phyloP scores from a whole-genome alignment of 2,113 vertebrate genomes.

The Pluvialis apricaria region DNA sequence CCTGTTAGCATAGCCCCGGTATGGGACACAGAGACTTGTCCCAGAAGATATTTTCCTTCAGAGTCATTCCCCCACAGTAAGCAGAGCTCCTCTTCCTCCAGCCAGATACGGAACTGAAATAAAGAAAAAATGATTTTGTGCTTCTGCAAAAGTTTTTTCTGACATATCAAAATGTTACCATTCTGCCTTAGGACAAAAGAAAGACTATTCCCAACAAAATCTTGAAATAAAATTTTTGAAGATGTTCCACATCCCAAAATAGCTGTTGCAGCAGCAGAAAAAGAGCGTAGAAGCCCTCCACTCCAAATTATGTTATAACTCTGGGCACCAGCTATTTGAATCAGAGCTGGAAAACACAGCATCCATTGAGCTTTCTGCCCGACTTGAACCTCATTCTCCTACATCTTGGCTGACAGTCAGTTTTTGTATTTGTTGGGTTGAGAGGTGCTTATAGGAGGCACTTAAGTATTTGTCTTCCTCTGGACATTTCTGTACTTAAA shows the following conservation, averaged over 20 bases:
- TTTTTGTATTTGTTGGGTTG: neutral
- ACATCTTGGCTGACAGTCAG: neutral
- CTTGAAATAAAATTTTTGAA: neutral
- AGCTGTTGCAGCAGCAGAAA: neutral
- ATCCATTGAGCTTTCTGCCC: neutral
- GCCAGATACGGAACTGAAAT: neutral
- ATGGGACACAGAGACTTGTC: neutral
- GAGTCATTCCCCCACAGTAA: neutral
- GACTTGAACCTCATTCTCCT: neutral
- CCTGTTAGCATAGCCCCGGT: neutral
- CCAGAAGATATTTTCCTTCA: neutral
- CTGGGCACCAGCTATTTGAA: neutral
- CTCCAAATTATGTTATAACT: neutral
- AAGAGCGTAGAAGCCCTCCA: neutral
- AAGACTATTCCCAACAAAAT: neutral
- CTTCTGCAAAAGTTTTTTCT: neutral
- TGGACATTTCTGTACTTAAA: neutral
- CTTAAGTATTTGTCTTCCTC: neutral
- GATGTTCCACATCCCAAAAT: neutral
- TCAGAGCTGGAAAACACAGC: neutral
- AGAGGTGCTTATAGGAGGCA: neutral
- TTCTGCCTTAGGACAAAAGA: neutral
- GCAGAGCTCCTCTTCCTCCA: neutral
- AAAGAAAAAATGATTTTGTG: neutral
- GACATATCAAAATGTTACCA: neutral